Base-by-base conservation (phyloP, 2,113 vertebrate genomes). In the Pheucticus melanocephalus region DNA sequence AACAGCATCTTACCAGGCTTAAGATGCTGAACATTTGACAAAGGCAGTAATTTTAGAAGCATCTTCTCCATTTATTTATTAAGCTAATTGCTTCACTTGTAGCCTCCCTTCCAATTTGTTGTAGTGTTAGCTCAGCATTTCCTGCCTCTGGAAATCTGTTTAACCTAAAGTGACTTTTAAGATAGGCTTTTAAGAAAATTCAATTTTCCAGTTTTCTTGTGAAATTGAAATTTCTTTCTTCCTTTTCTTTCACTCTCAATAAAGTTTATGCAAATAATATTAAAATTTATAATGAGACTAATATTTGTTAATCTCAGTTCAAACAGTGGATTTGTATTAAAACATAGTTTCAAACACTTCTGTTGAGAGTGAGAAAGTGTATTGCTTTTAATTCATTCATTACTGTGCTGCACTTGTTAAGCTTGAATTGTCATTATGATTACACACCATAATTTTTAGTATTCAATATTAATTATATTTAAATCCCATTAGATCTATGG, bases 301-400 rank as follows among this genome's bases (percentile, higher is more conserved):
- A 95, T 90, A 93, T 95, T 96, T 97, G 82, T 93, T 96, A 95
- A 96, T 96, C 91, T 91, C 31, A 60, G 63, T 96, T 96, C 90
- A 94, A 94, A 96, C 83, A 96, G 50, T 86, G 90, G 79, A 92
- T 95, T 96, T 92, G 48, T 92, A 71, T 81, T 86, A 83, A 93
- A 91, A 40, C 54, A 42, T n/a, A 64, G 22, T 95, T 90, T 93
- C 75, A 90, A 73, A 92, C 44, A n/a, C 18, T 88, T 91, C 44
- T 22, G 1, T 77, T 83, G 86, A 86, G 90, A 68, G 63, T 71
- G 73, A 59, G 68, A 48, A 77, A 92, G 60, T 57, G 35, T n/a
- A 57, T 64, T 80, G 54, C 71, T 94, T 94, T 82, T 92, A 94
- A 92, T 95, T 25, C 61, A 86, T 93, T 63, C 64, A 86, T 93